Evolutionary conservation across 2,888 invertebrate genomes (phyloP).

Genomic region (Cecidostiba fungosa): DNA sequence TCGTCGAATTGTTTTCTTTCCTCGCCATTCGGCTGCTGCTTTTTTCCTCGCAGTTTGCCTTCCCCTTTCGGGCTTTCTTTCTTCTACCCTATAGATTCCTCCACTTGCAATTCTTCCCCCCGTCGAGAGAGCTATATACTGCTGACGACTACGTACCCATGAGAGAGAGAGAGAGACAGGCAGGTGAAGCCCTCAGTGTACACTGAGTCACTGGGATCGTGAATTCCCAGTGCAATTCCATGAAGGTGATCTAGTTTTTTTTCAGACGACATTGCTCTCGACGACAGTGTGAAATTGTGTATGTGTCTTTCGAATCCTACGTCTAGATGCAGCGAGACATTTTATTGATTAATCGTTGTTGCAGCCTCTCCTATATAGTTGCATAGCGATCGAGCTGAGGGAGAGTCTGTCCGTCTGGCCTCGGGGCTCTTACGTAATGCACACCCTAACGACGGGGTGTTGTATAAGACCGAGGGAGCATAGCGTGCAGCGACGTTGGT

Average conservation of each 20-base stretch:
- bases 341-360: constrained; percentile 49
- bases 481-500: not conserved
- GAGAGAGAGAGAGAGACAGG: not conserved
- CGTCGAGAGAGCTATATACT: not conserved
- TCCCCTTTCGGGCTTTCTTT: not conserved
- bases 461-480: not conserved
- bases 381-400: not conserved
- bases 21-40: not conserved
- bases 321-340: constrained; percentile 30
- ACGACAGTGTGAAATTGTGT: not conserved
- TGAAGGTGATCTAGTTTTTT: constrained; percentile 10
- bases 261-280: not conserved
- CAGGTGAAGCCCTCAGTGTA: constrained; percentile 37
- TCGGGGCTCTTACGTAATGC: constrained; percentile 40
- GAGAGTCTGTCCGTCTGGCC: constrained; percentile 5
- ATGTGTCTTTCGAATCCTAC: not conserved
- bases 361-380: not conserved
- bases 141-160: not conserved
- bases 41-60: constrained; percentile 14
- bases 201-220: constrained; percentile 11
- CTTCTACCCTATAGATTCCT: not conserved
- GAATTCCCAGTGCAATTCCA: not conserved
- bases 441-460: not conserved
- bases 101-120: constrained; percentile 4
- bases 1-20: not conserved